phyloP scores from a whole-genome alignment of 2,888 invertebrate species.

The Rosalia funebris region DNA sequence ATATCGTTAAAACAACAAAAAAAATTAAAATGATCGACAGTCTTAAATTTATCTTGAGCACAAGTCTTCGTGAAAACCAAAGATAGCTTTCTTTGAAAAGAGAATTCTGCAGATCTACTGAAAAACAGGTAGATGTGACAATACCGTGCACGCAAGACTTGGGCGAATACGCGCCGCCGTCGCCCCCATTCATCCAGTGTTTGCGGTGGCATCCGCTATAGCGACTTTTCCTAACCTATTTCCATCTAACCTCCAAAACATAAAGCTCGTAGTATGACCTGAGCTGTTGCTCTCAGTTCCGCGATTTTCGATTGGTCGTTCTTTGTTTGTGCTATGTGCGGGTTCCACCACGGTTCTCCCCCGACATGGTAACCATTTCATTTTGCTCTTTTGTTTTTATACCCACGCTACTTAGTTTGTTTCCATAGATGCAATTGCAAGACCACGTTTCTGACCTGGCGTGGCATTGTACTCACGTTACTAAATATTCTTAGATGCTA shows the following conservation, averaged over 20 bases:
- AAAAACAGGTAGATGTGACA: too few relatives aligned
- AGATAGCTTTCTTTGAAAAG: too few relatives aligned
- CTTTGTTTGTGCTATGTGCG: not conserved
- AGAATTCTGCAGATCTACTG: too few relatives aligned
- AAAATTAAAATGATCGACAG: too few relatives aligned
- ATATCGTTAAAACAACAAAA: too few relatives aligned
- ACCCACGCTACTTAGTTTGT: not conserved
- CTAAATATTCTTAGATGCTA: too few relatives aligned
- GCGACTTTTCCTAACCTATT: conserved; percentile 20
- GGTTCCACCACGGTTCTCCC: not conserved
- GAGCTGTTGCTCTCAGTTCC: not conserved
- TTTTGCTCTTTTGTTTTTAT: not conserved
- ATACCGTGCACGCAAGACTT: not conserved
- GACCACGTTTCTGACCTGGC: too few relatives aligned
- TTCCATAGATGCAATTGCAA: not conserved
- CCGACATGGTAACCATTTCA: not conserved
- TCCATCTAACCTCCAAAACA: not conserved
- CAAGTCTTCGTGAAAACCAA: too few relatives aligned
- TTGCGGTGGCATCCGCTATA: conserved; percentile 10
- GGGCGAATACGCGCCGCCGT: not conserved
- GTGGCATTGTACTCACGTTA: too few relatives aligned
- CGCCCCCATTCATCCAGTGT: conserved; percentile 12
- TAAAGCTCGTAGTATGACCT: not conserved
- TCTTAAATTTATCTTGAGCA: too few relatives aligned
- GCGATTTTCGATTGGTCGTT: not conserved